These are phyloP conservation scores for Noturus placidus DNA, from an alignment of 2,113 vertebrate genomes.

Conservation along the genomic window DNA sequence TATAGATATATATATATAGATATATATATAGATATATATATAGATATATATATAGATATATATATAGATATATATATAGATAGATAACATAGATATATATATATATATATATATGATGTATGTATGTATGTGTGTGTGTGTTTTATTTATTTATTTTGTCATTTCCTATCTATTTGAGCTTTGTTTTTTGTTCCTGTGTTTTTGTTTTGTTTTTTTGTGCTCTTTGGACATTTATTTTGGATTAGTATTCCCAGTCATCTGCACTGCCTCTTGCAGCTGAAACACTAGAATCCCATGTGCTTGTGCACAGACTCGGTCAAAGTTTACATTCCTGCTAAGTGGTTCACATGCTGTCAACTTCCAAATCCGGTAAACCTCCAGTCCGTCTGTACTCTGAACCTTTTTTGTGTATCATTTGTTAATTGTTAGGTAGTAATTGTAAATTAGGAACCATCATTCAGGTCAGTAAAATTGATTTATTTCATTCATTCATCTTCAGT, in stretches of 20 bases:
- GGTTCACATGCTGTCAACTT: slow-evolving; percentile 45
- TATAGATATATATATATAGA: too few relatives aligned
- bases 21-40: too few relatives aligned
- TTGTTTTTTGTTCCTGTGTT: not conserved
- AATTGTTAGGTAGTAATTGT: not conserved
- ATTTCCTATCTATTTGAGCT: not conserved
- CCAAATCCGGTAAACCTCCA: not conserved
- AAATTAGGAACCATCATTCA: not conserved
- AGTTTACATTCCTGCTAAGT: slow-evolving; percentile 69
- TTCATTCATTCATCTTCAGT: not conserved
- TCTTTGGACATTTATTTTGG: slow-evolving; percentile 15
- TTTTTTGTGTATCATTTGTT: not conserved
- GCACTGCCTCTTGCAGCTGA: slow-evolving; percentile 25
- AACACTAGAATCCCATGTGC: slow-evolving; percentile 3
- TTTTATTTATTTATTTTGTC: too few relatives aligned
- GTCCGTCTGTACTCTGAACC: not conserved
- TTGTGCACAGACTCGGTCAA: slow-evolving; percentile 65
- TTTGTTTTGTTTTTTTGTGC: not conserved
- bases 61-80: too few relatives aligned
- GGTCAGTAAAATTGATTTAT: not conserved
- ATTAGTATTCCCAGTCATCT: slow-evolving; percentile 5
- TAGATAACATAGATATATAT: too few relatives aligned
- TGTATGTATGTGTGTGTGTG: too few relatives aligned
- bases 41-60: too few relatives aligned
- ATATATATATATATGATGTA: too few relatives aligned